Conservation (phyloP, 2,113 vertebrate species). For the Cricetomys ansorgei region DNA sequence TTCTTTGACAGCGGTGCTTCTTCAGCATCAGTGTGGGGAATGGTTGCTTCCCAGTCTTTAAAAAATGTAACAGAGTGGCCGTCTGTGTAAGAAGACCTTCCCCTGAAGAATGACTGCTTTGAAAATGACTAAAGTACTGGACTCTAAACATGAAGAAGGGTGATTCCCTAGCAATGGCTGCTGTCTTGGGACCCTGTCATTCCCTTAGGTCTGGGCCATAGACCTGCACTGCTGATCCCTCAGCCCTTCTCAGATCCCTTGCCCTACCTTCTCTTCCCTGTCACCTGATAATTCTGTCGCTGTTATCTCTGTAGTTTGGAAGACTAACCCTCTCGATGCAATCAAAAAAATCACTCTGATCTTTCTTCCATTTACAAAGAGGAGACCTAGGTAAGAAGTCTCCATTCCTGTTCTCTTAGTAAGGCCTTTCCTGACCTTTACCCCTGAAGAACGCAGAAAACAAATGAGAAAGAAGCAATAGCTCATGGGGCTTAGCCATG, state of each 20-base stretch:
- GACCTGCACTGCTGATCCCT: neutral
- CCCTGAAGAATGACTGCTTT: conserved; percentile 1
- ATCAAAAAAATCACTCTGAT: neutral
- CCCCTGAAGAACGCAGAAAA: neutral
- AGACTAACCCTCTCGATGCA: neutral
- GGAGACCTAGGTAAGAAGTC: neutral
- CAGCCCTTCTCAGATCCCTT: neutral
- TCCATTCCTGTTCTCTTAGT: neutral
- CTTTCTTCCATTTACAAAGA: neutral
- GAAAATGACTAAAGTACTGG: neutral
- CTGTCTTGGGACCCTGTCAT: accelerated
- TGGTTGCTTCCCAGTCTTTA: neutral
- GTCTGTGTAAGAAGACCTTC: neutral
- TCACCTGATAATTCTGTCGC: neutral
- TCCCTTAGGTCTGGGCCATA: neutral
- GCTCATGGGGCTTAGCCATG: neutral
- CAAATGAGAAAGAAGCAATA: neutral
- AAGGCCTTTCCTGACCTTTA: neutral
- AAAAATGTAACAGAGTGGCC: neutral
- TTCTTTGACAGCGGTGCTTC: neutral
- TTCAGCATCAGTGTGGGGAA: neutral
- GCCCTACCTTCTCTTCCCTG: neutral
- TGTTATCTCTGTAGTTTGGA: neutral
- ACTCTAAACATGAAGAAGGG: neutral
- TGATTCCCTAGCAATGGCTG: neutral